Base-by-base conservation (phyloP, 2,888 invertebrate species). In the Endotricha flammealis region DNA sequence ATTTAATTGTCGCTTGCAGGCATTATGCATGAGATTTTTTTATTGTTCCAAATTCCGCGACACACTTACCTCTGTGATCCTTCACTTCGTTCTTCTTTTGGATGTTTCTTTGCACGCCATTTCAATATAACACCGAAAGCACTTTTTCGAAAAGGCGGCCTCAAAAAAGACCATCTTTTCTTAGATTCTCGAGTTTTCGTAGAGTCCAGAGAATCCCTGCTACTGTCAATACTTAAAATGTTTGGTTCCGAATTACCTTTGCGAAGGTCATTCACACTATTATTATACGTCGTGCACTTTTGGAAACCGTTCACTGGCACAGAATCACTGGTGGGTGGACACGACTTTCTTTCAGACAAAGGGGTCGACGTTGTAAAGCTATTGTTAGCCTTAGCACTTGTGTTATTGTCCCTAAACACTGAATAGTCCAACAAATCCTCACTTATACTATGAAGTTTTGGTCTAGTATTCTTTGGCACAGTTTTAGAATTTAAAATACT, bases 161-260 rank as follows among this genome's bases (percentile, higher is more conserved):
- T 81, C 17, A 82, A 52, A 38, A 79, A 50, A 44, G 72, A 82
- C 79, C 77, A 82, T 39, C 72, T 64, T 45, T 75, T 86, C 46
- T 71, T 75, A 33, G 65, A 59, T 32, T 79, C 76, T 9, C 72
- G 53, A 41, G 72, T 78, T 47, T 72, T 81, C 31, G 63, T 49
- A 12, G 65, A 53, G 32, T 61, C 61, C 41, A 68, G 49, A 23
- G 71, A 64, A 35, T 59, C 57, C 22, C 55, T 60, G 38, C 60
- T 55, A 29, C 64, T 66, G 48, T 59, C 64, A 23, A 63, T 62
- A 57, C 75, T 75, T 3, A 75, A 58, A 50, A 82, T 74, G 46
- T 85, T 75, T 2, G 81, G 79, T 49, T 80, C 85, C 1, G 86
- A 85, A 55, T 50, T 62, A 46, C 79, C 81, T 49, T 74, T 80